Evolutionary conservation across 92 coral and sea anemone genomes (phyloP), one percentile per base, ranked within the genome.

Genomic region (Palythoa heliodiscus): DNA sequence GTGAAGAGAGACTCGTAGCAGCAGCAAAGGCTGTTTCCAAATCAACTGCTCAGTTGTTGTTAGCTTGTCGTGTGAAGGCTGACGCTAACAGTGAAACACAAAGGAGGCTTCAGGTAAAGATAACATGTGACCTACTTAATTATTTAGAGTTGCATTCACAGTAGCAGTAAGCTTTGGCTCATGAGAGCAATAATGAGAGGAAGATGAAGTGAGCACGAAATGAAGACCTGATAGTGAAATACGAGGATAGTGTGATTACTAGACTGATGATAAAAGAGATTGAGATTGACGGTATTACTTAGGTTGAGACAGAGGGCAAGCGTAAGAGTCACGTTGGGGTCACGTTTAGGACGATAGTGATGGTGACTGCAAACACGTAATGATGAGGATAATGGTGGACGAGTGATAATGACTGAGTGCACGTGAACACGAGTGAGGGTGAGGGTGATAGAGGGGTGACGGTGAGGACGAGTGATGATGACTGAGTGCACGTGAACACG

Each of bases 31-130:
- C 90, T 43, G 98, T 96, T 25, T 92, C 98, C n/a, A 95, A 95
- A 69, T 96, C 98, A 38, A 96, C 98, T 9, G 98, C 98, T 3
- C 98, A 96, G 70, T 91, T 96, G 84, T 61, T 96, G 64, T 86
- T 96, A 70, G 98, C 98, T 19, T 94, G 98, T 75, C 93, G 98
- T 35, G 98, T 96, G 73, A 94, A 96, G 72, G 98, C 98, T 22
- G 98, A 96, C 61, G 95, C 98, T 48, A 92, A 94, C 77, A 96
- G 98, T 78, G 98, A 91, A 11, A 86, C 95, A 4, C 98, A 96
- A 76, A 94, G 87, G 83, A 87, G 98, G 57, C 87, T 96, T 12
- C 98, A 96, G 98, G 98, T 96, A 52, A 7, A 86, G 40, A 69
- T 2, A 63, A 23, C 22, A 17, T 5, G 22, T n/a, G 29, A n/a